phyloP scores from a whole-genome alignment of 2,113 vertebrate genomes.

The Laticauda laticaudata region DNA sequence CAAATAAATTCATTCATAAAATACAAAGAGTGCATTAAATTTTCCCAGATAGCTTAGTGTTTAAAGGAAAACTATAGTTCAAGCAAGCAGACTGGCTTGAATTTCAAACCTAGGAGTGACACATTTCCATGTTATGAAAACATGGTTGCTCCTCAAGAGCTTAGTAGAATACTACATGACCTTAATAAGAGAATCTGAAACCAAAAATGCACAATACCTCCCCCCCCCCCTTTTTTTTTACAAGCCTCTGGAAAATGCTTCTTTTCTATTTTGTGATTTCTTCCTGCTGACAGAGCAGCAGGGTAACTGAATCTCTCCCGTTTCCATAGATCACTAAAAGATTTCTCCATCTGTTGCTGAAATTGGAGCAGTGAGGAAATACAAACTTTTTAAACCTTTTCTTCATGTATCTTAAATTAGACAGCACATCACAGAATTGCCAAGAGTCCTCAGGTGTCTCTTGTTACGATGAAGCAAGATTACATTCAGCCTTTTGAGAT shows the following conservation, averaged over 20 bases:
- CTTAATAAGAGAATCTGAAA: conserved; percentile 37
- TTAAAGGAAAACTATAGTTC: conserved; percentile 22
- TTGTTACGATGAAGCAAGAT: conserved; percentile 21
- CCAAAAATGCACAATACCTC: conserved; percentile 35
- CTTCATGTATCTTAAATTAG: conserved; percentile 37
- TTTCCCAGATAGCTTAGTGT: conserved; percentile 13
- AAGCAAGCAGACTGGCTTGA: conserved; percentile 35
- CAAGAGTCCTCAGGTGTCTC: conserved; percentile 29
- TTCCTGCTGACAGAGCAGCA: not conserved
- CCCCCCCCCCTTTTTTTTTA: not conserved
- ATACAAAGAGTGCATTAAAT: conserved; percentile 23
- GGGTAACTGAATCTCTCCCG: conserved; percentile 36
- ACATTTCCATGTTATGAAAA: conserved; percentile 37
- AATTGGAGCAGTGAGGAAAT: conserved; percentile 43
- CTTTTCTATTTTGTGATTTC: conserved; percentile 51
- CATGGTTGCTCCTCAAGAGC: conserved; percentile 23
- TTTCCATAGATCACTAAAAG: conserved; percentile 49
- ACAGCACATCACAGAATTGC: conserved; percentile 50
- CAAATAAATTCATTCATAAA: conserved; percentile 13
- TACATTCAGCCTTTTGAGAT: not conserved
- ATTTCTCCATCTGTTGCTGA: conserved; percentile 18
- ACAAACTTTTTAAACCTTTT: conserved; percentile 47
- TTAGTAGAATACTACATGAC: not conserved
- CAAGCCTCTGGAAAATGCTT: conserved; percentile 24
- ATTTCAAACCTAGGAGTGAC: conserved; percentile 37